Evolutionary conservation across 2,888 invertebrate genomes (phyloP).

Genomic region (Thymelicus lineola): DNA sequence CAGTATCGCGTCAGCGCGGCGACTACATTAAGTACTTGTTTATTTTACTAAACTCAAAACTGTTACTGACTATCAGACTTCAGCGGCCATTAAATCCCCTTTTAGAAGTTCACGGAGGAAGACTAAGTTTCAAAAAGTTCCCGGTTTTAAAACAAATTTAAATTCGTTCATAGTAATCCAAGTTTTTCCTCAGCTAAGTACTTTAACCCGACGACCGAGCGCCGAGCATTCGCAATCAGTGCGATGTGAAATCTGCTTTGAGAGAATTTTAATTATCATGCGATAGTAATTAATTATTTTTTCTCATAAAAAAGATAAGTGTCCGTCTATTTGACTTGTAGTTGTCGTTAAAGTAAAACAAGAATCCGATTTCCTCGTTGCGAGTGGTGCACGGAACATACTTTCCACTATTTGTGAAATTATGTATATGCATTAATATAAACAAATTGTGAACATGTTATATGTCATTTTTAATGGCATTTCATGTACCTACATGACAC

Average conservation of each 20-base stretch:
- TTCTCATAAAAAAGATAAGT: conserved; percentile 16
- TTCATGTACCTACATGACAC: too few species aligned
- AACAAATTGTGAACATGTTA: background rate
- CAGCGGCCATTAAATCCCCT: conserved; percentile 37
- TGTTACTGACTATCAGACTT: conserved; percentile 36
- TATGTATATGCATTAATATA: conserved; percentile 24
- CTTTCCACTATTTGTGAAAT: conserved; percentile 42
- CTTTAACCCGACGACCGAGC: conserved; percentile 31
- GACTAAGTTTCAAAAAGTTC: conserved; percentile 36
- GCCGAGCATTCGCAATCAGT: conserved; percentile 31
- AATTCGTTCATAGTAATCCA: conserved; percentile 39
- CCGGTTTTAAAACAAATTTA: conserved; percentile 38
- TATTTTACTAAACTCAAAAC: conserved; percentile 20
- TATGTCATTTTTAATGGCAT: too few species aligned
- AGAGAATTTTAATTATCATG: conserved; percentile 37
- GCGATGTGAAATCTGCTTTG: conserved; percentile 36
- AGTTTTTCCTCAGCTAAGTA: conserved; percentile 37
- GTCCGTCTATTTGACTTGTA: conserved; percentile 10
- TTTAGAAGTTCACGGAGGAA: conserved; percentile 37
- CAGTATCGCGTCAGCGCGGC: background rate
- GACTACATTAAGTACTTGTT: background rate
- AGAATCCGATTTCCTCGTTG: conserved; percentile 34
- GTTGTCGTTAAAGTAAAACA: conserved; percentile 31
- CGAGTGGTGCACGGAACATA: background rate
- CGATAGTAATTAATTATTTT: conserved; percentile 31